phyloP scores from a whole-genome alignment of 2,797 vertebrate genomes.

The Megalops cyprinoides region DNA sequence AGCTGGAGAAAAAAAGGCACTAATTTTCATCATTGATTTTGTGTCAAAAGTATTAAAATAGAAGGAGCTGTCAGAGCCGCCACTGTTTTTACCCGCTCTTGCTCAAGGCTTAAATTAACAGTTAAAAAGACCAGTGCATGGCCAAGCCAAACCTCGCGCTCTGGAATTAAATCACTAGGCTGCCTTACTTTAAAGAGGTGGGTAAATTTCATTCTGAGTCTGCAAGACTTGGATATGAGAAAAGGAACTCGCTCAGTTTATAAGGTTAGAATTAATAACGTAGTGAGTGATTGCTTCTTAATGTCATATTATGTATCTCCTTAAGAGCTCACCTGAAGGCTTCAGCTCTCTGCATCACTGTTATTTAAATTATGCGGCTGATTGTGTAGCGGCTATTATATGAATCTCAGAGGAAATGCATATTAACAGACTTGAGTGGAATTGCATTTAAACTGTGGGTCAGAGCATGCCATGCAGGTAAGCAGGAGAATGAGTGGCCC shows the following conservation, averaged over 20 bases:
- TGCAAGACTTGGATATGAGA: conserved; percentile 55
- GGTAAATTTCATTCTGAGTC: conserved; percentile 56
- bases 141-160: conserved; percentile 49
- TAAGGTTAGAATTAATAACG: conserved; percentile 30
- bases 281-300: conserved; percentile 11
- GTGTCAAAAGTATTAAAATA: conserved; percentile 52
- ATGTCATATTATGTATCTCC: conserved; percentile 23
- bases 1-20: conserved; percentile 37
- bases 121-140: conserved; percentile 51
- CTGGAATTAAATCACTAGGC: conserved; percentile 61
- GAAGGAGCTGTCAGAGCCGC: conserved; percentile 46
- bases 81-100: conserved; percentile 43
- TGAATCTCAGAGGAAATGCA: neutral
- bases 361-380: neutral
- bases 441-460: neutral
- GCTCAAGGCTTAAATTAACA: conserved; percentile 64
- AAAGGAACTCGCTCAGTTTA: conserved; percentile 33
- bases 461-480: neutral
- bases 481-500: neutral
- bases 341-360: too few species aligned
- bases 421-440: too few species aligned
- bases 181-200: conserved; percentile 54
- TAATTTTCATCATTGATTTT: conserved; percentile 46
- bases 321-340: conserved; percentile 15
- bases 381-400: neutral